Evolutionary conservation across 1,140 invertebrate species (phyloP), one percentile per base, ranked within the genome.

Genomic region (Gryon sp.): DNA sequence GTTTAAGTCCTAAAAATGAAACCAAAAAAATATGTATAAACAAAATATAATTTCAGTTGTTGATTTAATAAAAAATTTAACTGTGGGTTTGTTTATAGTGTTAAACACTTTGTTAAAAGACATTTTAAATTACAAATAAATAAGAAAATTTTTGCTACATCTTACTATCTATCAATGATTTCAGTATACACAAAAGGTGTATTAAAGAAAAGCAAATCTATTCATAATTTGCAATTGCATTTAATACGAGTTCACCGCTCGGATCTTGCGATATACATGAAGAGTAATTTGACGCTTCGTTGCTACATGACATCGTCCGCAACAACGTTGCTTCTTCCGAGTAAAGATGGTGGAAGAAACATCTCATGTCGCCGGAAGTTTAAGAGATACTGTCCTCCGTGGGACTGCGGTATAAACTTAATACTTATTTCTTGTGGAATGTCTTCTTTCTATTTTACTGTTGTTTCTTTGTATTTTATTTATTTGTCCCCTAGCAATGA

Each of bases 271-370:
- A 24, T 45, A 19, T 43, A 68, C 52, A n/a, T n/a, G 38, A 24
- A 34, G 34, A 32, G 28, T 45, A 75, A 75, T 75, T 75, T 66
- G 62, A 75, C 52, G 62, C 60, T 66, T 40, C 53, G 53, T 41
- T 66, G 62, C 53, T 26, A 60, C 15, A 16, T 30, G 55, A 50
- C 45, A 11, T 30, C 5, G 43, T 34, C 32, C 34, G 24, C 36
- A 28, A 43, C 52, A 5, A 30, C 16, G 30, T 30, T 12, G 30
- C 41, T 68, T 45, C 40, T 41, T 50, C 15, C 32, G 34, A 15
- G 11, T 18, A 59, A 32, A 12, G 19, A 28, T 20, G 11, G 43
- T 26, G 19, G 30, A 41, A 52, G 60, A 59, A 53, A 68, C 57
- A 70, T 63, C 69, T 63, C 19, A 36, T 48, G 48, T 63, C 57